Percentiles rank a stretch among this genome's conserved stretches.
phyloP scores from a whole-genome alignment of 2,888 invertebrate genomes.

The Nebria salina region DNA sequence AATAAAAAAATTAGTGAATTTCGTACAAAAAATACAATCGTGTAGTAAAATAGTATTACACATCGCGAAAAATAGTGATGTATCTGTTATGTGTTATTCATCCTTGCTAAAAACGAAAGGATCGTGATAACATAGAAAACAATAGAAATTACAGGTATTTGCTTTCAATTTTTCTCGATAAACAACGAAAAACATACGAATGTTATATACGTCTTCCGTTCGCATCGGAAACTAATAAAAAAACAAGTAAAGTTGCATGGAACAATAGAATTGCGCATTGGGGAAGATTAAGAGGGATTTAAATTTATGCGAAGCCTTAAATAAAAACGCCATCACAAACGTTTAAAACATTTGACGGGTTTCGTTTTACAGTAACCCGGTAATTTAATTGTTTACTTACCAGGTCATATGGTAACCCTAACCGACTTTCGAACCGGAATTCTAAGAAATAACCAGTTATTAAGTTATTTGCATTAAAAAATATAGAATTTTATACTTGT shows the following conservation, averaged over 20 bases:
- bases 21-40: neutral
- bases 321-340: neutral
- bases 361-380: neutral
- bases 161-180: constrained; percentile 15
- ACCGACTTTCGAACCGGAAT: neutral
- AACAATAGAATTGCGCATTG: constrained; percentile 1
- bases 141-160: constrained; percentile 6
- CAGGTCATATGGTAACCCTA: neutral
- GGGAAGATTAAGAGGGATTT: neutral
- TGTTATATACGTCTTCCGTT: neutral
- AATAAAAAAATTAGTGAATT: neutral
- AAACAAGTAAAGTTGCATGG: neutral
- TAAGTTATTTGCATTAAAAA: neutral
- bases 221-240: neutral
- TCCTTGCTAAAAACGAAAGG: constrained; percentile 24
- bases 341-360: neutral
- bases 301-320: neutral
- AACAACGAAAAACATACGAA: neutral
- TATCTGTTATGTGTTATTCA: constrained; percentile 8
- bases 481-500: too few species aligned
- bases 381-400: neutral
- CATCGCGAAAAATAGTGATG: neutral
- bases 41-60: neutral
- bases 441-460: neutral
- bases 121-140: constrained; percentile 21